phyloP scores from a whole-genome alignment of 1,140 invertebrate genomes.

The Drosophila mojavensis region DNA sequence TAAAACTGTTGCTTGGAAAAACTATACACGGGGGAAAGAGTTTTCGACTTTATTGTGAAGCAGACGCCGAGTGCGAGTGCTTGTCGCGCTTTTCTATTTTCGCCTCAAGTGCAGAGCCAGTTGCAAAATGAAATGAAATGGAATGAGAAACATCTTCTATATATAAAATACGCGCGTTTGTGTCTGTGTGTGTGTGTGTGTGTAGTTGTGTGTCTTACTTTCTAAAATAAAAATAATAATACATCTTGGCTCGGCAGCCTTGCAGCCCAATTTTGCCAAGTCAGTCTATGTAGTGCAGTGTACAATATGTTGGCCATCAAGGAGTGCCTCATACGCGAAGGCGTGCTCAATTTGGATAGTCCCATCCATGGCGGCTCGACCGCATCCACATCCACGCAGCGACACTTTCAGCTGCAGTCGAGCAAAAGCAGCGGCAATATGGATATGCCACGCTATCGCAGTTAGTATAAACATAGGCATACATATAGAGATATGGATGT shows the following conservation, averaged over 20 bases:
- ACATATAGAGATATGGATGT: neutral
- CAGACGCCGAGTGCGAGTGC: constrained; percentile 52
- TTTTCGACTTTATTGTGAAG: constrained; percentile 55
- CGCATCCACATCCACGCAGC: constrained; percentile 33
- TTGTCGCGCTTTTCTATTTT: constrained; percentile 80
- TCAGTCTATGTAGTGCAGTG: constrained; percentile 17
- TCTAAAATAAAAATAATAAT: constrained; percentile 68
- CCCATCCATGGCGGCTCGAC: constrained; percentile 23
- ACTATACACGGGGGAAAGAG: constrained; percentile 25
- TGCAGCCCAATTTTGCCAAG: constrained; percentile 39
- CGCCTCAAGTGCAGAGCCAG: constrained; percentile 71
- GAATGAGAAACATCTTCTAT: constrained; percentile 26
- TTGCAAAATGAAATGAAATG: constrained; percentile 21
- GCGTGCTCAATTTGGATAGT: constrained; percentile 76
- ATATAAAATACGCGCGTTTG: constrained; percentile 48
- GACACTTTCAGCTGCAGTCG: constrained; percentile 53
- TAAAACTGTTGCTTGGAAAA: constrained; percentile 51
- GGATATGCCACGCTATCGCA: constrained; percentile 74
- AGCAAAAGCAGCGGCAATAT: constrained; percentile 67
- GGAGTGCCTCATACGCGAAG: constrained; percentile 80
- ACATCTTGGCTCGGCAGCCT: constrained; percentile 15
- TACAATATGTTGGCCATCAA: constrained; percentile 77
- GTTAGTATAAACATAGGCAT: constrained; percentile 57
- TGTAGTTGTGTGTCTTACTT: constrained; percentile 62
- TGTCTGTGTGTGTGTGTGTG: too few relatives aligned